Evolutionary conservation across 2,797 vertebrate genomes (phyloP).

Genomic region (Erpetoichthys calabaricus): DNA sequence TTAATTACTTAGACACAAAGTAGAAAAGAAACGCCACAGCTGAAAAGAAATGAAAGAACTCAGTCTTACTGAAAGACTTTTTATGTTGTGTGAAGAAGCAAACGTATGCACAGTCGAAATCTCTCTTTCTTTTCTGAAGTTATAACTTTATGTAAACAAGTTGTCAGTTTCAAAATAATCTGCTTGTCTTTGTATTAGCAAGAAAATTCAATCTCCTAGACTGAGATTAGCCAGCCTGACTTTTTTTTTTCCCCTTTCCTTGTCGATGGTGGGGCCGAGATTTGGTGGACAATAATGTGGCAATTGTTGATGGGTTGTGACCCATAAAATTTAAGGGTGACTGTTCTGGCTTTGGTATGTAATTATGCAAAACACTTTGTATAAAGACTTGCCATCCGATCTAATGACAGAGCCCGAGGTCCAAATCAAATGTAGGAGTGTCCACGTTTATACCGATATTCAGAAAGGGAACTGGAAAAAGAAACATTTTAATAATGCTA

Average conservation of each 20-base stretch:
- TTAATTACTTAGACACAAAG: constrained; percentile 59
- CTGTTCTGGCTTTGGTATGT: constrained; percentile 98
- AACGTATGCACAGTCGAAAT: constrained; percentile 39
- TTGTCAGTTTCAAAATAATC: constrained; percentile 75
- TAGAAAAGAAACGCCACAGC: constrained; percentile 35
- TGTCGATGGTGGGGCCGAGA: constrained; percentile 75
- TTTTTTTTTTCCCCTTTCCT: constrained; percentile 41
- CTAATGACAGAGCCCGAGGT: constrained; percentile 94
- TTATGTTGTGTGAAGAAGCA: constrained; percentile 34
- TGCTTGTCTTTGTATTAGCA: constrained; percentile 66
- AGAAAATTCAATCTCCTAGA: constrained; percentile 72
- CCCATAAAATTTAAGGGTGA: constrained; percentile 98
- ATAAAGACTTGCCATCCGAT: constrained; percentile 99
- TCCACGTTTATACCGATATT: constrained; percentile 53
- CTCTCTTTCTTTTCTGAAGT: constrained; percentile 62
- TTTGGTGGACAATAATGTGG: constrained; percentile 94
- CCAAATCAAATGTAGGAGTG: constrained; percentile 75
- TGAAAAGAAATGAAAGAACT: constrained; percentile 34
- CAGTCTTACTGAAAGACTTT: constrained; percentile 37
- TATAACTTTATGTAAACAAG: constrained; percentile 76
- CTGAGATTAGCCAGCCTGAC: constrained; percentile 72
- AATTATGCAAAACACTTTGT: constrained; percentile 99
- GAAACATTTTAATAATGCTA: constrained; percentile 63
- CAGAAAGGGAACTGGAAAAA: constrained; percentile 43
- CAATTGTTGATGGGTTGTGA: constrained; percentile 99